phyloP scores from a whole-genome alignment of 37 sponge, comb jelly and placozoan genomes.

The Geodia barretti region DNA sequence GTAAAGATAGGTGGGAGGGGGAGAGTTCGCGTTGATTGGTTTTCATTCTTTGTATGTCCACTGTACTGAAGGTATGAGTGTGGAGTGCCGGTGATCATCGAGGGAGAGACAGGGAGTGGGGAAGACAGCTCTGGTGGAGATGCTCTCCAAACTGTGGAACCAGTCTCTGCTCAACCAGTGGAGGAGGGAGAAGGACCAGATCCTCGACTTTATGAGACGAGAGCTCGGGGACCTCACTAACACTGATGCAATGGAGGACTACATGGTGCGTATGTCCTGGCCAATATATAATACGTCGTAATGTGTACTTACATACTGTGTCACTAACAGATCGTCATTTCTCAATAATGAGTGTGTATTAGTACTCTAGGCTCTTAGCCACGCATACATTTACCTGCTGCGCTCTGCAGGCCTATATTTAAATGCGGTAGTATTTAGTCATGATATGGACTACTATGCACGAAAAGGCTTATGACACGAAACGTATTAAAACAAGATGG shows the following conservation, averaged over 20 bases:
- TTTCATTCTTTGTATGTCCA: not conserved
- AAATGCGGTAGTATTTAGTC: too few relatives aligned
- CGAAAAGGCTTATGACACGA: too few relatives aligned
- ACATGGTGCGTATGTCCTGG: not conserved
- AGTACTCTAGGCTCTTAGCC: too few relatives aligned
- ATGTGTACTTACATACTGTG: too few relatives aligned
- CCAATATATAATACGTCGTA: too few relatives aligned
- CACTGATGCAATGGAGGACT: constrained; percentile 2
- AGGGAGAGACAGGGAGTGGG: constrained; percentile 97
- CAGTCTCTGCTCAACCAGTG: constrained; percentile 62
- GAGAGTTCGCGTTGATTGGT: too few relatives aligned
- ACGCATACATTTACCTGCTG: too few relatives aligned
- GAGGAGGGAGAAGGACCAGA: constrained; percentile 33
- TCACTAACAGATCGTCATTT: too few relatives aligned
- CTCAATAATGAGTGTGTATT: too few relatives aligned
- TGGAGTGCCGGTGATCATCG: constrained; percentile 90
- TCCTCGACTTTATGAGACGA: constrained; percentile 25
- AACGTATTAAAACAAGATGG: not conserved
- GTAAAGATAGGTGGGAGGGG: too few relatives aligned
- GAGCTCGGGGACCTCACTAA: constrained; percentile 21
- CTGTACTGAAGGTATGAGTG: constrained; percentile 35
- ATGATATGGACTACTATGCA: too few relatives aligned
- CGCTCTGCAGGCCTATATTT: too few relatives aligned
- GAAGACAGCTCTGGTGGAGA: constrained; percentile 88
- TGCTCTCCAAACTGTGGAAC: constrained; percentile 88